phyloP scores from a whole-genome alignment of 2,797 vertebrate genomes.

The Poeciliopsis gracilis region DNA sequence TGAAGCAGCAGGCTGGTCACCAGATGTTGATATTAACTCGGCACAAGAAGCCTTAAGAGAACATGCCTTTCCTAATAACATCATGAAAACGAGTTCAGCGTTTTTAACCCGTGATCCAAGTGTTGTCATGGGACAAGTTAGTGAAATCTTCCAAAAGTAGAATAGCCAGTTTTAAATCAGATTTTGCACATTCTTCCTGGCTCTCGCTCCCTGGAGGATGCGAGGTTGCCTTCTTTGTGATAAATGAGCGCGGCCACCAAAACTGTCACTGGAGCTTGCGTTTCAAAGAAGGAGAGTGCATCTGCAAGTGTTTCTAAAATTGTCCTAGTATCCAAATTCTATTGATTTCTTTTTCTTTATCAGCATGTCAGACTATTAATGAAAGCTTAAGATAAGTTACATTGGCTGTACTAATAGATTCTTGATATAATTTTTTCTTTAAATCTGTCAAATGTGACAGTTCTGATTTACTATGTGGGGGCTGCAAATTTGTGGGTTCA shows the following conservation, averaged over 20 bases:
- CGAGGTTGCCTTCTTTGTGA: neutral
- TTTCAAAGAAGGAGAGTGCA: constrained; percentile 10
- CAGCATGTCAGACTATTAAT: neutral
- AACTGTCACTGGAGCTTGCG: neutral
- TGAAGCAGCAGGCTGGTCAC: constrained; percentile 57
- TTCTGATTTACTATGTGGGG: neutral
- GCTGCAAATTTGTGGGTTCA: neutral
- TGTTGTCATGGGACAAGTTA: constrained; percentile 63
- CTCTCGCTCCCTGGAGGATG: constrained; percentile 2
- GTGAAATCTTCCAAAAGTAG: constrained; percentile 38
- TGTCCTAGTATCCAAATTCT: neutral
- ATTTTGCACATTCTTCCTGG: constrained; percentile 54
- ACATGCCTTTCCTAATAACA: constrained; percentile 69
- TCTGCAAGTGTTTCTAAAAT: neutral
- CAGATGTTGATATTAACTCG: constrained; percentile 53
- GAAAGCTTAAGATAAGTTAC: neutral
- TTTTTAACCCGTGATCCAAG: constrained; percentile 44
- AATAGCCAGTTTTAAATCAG: constrained; percentile 23
- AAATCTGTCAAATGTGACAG: neutral
- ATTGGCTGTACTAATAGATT: neutral
- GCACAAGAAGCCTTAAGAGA: constrained; percentile 50
- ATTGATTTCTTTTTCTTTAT: neutral
- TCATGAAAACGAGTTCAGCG: constrained; percentile 50
- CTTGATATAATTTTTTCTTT: neutral
- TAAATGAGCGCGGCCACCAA: neutral